Percentiles rank a stretch among this genome's conserved stretches.
Evolutionary conservation across 2,888 invertebrate species (phyloP).

Genomic region (Tetranychus truncatus): DNA sequence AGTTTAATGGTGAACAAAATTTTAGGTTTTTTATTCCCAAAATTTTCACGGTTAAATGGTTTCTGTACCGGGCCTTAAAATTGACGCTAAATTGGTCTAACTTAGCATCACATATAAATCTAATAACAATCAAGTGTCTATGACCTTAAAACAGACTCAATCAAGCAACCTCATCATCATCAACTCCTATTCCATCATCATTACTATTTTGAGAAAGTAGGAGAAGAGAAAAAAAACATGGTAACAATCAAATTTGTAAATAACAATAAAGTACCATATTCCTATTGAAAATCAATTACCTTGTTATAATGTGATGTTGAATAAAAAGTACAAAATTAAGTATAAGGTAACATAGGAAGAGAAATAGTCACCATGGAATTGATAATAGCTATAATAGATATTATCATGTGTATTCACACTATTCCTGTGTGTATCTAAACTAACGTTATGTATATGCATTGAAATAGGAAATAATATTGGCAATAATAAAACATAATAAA

Average conservation of each 20-base stretch:
- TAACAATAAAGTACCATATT: not conserved
- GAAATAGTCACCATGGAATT: too few relatives aligned
- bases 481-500: not conserved
- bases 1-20: too few relatives aligned
- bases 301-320: not conserved
- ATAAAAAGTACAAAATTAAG: not conserved
- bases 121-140: constrained; percentile 1
- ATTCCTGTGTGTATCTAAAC: too few relatives aligned
- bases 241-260: not conserved
- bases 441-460: too few relatives aligned
- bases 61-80: not conserved
- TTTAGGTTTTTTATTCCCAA: not conserved
- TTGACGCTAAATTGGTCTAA: not conserved
- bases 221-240: not conserved
- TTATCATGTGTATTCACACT: too few relatives aligned
- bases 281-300: constrained; percentile 1
- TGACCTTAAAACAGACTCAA: not conserved
- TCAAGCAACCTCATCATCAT: not conserved
- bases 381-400: too few relatives aligned
- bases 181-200: not conserved
- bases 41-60: not conserved
- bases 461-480: too few relatives aligned
- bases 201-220: not conserved
- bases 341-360: too few relatives aligned
- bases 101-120: not conserved